These are phyloP conservation scores for Creontiades dilutus DNA, from an alignment of 2,888 invertebrate species.

Conservation along the genomic window DNA sequence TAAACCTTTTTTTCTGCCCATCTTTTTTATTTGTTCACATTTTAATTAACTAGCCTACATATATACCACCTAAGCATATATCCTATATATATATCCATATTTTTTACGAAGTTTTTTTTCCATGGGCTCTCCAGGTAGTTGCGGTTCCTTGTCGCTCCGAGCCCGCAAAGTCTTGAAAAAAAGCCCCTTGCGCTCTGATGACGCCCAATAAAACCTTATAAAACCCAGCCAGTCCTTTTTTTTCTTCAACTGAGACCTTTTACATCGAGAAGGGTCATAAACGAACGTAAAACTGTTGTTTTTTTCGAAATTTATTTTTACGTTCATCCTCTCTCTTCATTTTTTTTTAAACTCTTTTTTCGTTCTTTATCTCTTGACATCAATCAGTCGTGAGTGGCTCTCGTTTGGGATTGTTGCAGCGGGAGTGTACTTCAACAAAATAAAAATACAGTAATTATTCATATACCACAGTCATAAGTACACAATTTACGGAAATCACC, in stretches of 20 bases:
- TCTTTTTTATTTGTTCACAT: constrained; percentile 20
- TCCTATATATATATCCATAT: neutral
- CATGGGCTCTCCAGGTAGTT: constrained; percentile 2
- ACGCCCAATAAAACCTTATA: constrained; percentile 42
- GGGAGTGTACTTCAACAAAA: neutral
- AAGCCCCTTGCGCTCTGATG: constrained; percentile 16
- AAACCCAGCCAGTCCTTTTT: neutral
- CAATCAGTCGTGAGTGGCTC: constrained; percentile 14
- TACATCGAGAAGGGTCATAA: constrained; percentile 5
- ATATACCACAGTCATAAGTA: too few species aligned
- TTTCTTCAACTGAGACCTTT: constrained; percentile 9
- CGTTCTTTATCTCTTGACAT: neutral
- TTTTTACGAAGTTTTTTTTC: neutral
- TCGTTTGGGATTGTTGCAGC: neutral
- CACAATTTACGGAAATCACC: too few species aligned
- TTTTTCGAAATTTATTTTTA: constrained; percentile 37
- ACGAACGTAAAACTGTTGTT: constrained; percentile 34
- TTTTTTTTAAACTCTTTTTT: too few species aligned
- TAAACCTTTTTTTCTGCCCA: constrained; percentile 8
- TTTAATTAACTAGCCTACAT: constrained; percentile 38
- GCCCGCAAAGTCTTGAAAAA: neutral
- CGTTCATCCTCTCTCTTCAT: neutral
- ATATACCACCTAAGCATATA: constrained; percentile 1
- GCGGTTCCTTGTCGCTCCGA: neutral
- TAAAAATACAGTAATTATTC: too few species aligned